phyloP scores from a whole-genome alignment of 2,797 vertebrate genomes.

The Sphenodon punctatus region DNA sequence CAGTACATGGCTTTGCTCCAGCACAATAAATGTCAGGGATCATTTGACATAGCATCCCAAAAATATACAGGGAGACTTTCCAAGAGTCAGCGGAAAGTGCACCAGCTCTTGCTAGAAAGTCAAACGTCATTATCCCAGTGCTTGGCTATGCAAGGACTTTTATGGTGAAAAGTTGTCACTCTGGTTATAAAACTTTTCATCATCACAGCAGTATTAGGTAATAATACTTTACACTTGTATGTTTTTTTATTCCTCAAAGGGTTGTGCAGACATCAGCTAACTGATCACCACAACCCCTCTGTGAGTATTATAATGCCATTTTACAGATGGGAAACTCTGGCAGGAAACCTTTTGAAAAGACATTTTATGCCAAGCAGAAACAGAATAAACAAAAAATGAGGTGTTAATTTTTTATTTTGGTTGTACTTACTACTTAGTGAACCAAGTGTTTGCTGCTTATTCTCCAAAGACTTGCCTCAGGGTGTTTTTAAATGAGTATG shows the following conservation, averaged over 20 bases:
- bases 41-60: conserved; percentile 48
- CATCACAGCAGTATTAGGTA: not conserved
- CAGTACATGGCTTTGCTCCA: conserved; percentile 38
- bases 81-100: conserved; percentile 34
- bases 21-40: conserved; percentile 59
- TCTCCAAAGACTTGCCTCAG: too few species aligned
- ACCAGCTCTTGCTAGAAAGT: not conserved
- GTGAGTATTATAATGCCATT: not conserved
- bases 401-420: too few species aligned
- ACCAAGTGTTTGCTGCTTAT: too few species aligned
- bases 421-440: too few species aligned
- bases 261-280: not conserved
- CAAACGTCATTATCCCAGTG: not conserved
- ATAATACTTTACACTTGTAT: not conserved
- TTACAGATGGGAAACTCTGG: not conserved
- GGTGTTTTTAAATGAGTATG: too few species aligned
- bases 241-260: not conserved
- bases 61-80: conserved; percentile 60
- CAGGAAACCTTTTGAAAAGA: not conserved
- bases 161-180: not conserved
- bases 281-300: not conserved
- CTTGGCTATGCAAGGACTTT: not conserved
- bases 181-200: not conserved
- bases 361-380: not conserved
- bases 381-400: not conserved